These are phyloP conservation scores for Agriopis aurantiaria DNA, from an alignment of 2,888 invertebrate genomes.

Conservation along the genomic window DNA sequence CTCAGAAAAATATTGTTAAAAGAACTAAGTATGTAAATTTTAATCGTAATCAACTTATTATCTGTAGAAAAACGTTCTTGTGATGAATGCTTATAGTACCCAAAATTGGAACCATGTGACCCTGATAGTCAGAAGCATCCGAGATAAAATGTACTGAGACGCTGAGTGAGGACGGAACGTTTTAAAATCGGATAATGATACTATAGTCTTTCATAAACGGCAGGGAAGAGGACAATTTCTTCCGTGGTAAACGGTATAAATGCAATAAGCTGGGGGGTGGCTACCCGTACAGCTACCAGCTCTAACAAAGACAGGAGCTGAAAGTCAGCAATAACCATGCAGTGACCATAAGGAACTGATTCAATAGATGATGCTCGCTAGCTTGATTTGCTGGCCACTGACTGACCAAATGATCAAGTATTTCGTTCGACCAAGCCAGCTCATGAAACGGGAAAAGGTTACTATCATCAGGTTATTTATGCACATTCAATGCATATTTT, in stretches of 20 bases:
- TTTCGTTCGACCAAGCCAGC: not conserved
- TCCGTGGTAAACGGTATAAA: not conserved
- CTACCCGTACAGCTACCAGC: too few species aligned
- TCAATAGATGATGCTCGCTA: not conserved
- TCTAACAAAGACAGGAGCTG: too few species aligned
- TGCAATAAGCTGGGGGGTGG: not conserved
- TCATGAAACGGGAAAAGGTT: not conserved
- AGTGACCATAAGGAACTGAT: not conserved
- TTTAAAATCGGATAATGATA: conserved; percentile 19
- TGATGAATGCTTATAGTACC: too few species aligned
- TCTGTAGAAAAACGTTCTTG: too few species aligned
- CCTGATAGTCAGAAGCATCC: not conserved
- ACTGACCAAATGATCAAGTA: not conserved
- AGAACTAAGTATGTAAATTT: too few species aligned
- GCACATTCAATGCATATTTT: not conserved
- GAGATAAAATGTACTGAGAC: not conserved
- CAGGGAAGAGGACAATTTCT: not conserved
- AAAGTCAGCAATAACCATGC: not conserved
- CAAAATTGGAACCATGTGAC: too few species aligned
- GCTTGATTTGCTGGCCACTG: not conserved
- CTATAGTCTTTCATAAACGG: not conserved
- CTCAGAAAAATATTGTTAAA: too few species aligned
- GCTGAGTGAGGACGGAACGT: conserved; percentile 25
- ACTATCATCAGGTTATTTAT: not conserved
- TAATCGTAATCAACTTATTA: too few species aligned